phyloP scores from a whole-genome alignment of 2,113 vertebrate genomes.

The Clupea harengus region DNA sequence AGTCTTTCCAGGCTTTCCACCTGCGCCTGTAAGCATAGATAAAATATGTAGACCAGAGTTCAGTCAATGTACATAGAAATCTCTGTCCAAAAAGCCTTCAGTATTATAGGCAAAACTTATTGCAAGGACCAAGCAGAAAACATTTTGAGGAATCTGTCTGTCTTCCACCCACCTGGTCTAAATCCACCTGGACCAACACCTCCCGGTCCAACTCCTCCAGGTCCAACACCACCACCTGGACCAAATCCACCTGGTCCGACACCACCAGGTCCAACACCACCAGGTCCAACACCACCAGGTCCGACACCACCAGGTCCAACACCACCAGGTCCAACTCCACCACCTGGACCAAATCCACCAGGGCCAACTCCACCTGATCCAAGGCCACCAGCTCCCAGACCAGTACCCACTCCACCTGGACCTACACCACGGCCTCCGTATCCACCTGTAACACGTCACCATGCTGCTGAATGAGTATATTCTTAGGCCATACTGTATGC shows the following conservation, averaged over 20 bases:
- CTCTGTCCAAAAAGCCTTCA: neutral
- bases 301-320: neutral
- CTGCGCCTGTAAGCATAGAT: neutral
- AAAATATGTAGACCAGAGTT: neutral
- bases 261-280: slow-evolving; percentile 37
- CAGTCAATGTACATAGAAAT: neutral
- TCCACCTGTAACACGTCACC: neutral
- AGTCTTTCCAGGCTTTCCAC: slow-evolving; percentile 2
- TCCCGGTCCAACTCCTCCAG: slow-evolving; percentile 51
- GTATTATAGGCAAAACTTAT: neutral
- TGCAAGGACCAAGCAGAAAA: neutral
- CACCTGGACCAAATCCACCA: slow-evolving; percentile 26
- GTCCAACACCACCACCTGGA: neutral
- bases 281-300: slow-evolving; percentile 22
- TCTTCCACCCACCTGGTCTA: slow-evolving; percentile 37
- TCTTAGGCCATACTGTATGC: neutral
- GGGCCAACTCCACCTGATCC: neutral
- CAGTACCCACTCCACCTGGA: neutral
- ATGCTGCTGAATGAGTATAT: no score
- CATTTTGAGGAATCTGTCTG: neutral
- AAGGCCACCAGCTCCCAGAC: neutral
- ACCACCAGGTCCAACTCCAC: neutral
- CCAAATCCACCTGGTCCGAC: slow-evolving; percentile 35
- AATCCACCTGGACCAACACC: slow-evolving; percentile 35
- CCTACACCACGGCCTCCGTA: slow-evolving; percentile 22